phyloP scores from a whole-genome alignment of 2,888 invertebrate species.

The Lordiphosa fenestrarum region DNA sequence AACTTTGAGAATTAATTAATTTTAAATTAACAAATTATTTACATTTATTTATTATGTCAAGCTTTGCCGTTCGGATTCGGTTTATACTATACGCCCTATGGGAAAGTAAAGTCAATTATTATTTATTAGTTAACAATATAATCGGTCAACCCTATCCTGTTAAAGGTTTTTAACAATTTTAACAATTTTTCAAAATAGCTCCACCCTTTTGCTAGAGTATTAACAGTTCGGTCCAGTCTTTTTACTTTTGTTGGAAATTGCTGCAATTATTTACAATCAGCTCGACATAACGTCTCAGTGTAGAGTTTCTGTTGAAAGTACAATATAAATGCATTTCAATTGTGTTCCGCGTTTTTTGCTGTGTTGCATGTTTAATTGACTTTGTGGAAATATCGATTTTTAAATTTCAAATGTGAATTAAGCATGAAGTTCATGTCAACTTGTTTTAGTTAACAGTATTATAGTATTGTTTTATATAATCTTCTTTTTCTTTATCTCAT shows the following conservation, averaged over 20 bases:
- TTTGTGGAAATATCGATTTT: slow-evolving; percentile 37
- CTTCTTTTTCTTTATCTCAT: not conserved
- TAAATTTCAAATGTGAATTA: slow-evolving; percentile 29
- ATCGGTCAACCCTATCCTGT: no score
- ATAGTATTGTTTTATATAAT: not conserved
- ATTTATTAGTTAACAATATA: no score
- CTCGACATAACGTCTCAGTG: slow-evolving; percentile 12
- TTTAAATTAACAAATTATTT: no score
- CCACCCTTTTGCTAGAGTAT: no score
- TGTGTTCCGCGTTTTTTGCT: slow-evolving; percentile 33
- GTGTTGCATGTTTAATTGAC: slow-evolving; percentile 46
- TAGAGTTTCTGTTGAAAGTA: slow-evolving; percentile 37
- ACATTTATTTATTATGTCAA: no score
- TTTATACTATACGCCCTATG: no score
- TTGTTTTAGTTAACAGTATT: not conserved
- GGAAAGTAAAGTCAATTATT: no score
- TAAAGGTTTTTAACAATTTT: no score
- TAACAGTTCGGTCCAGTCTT: no score
- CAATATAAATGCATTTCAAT: slow-evolving; percentile 41
- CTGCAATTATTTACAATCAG: slow-evolving; percentile 56
- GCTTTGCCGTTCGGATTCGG: no score
- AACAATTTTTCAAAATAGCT: no score
- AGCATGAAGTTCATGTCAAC: slow-evolving; percentile 2
- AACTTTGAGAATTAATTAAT: no score
- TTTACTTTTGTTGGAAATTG: slow-evolving; percentile 40